These are phyloP conservation scores for Gastrophysa polygoni DNA, from an alignment of 2,888 invertebrate species.

Conservation along the genomic window DNA sequence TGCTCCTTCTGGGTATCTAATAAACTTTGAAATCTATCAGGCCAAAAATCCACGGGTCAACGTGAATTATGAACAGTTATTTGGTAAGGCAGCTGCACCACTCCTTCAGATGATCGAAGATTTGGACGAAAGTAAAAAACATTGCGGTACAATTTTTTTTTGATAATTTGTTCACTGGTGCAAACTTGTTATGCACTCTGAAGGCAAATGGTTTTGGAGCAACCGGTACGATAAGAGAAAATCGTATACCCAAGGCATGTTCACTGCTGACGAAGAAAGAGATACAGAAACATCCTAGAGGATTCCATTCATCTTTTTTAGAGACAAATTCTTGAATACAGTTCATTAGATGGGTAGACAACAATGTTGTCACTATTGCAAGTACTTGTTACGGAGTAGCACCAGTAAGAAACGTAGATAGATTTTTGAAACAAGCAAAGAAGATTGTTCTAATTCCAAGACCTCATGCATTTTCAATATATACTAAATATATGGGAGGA, in stretches of 20 bases:
- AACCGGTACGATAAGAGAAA: slow-evolving; percentile 40
- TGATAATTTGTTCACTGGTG: slow-evolving; percentile 34
- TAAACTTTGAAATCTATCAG: slow-evolving; percentile 35
- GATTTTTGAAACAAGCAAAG: background rate
- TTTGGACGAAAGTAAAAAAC: slow-evolving; percentile 18
- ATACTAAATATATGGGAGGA: slow-evolving; percentile 9
- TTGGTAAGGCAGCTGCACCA: slow-evolving; percentile 30
- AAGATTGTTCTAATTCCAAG: background rate
- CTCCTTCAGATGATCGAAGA: slow-evolving; percentile 31
- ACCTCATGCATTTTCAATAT: background rate
- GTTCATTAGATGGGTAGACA: background rate
- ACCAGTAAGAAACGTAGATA: slow-evolving; percentile 3
- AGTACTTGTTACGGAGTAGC: background rate
- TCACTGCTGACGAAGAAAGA: background rate
- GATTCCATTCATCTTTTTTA: background rate
- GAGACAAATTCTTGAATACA: background rate
- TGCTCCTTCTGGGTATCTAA: slow-evolving; percentile 28
- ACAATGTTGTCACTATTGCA: background rate
- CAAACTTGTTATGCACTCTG: slow-evolving; percentile 20
- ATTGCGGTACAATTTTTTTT: slow-evolving; percentile 28
- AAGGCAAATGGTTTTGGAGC: slow-evolving; percentile 32
- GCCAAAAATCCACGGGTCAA: slow-evolving; percentile 31
- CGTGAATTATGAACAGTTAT: slow-evolving; percentile 18
- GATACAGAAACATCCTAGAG: background rate
- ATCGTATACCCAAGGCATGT: slow-evolving; percentile 30